Conservation (phyloP, 2,113 vertebrate genomes). For the Pseudopodoces humilis region DNA sequence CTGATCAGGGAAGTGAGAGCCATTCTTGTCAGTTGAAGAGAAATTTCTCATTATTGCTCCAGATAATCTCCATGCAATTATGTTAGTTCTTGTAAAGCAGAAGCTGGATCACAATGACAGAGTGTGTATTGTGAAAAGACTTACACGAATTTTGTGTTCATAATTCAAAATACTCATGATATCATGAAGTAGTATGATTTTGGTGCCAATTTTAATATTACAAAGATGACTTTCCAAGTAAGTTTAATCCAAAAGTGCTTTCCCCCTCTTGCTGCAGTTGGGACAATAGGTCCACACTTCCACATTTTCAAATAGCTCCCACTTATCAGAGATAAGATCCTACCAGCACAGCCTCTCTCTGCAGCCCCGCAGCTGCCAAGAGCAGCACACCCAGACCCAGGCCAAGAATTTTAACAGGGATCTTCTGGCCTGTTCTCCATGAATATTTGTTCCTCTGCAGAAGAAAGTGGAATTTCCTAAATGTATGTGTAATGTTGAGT, state of each 20-base stretch:
- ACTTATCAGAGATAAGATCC: slow-evolving; percentile 45
- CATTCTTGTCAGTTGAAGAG: not conserved
- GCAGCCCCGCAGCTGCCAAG: slow-evolving; percentile 37
- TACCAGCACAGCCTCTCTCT: slow-evolving; percentile 42
- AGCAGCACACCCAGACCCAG: not conserved
- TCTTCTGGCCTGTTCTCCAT: slow-evolving; percentile 47
- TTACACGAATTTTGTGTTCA: not conserved
- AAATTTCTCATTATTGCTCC: not conserved
- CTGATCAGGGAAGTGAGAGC: not conserved
- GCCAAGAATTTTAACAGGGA: slow-evolving; percentile 57
- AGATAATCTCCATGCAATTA: not conserved
- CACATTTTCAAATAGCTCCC: slow-evolving; percentile 24
- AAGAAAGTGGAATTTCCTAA: slow-evolving; percentile 35
- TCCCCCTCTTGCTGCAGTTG: not conserved
- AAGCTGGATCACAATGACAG: not conserved
- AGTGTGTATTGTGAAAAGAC: not conserved
- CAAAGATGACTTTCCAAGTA: not conserved
- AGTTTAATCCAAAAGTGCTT: not conserved
- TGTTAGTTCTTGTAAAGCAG: not conserved
- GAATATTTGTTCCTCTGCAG: slow-evolving; percentile 20
- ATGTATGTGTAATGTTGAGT: not conserved
- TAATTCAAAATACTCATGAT: not conserved
- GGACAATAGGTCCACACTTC: not conserved
- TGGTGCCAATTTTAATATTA: not conserved
- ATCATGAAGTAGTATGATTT: not conserved